These are phyloP conservation scores for Trinorchestia longiramus DNA, from an alignment of 1,140 invertebrate genomes.

Conservation along the genomic window DNA sequence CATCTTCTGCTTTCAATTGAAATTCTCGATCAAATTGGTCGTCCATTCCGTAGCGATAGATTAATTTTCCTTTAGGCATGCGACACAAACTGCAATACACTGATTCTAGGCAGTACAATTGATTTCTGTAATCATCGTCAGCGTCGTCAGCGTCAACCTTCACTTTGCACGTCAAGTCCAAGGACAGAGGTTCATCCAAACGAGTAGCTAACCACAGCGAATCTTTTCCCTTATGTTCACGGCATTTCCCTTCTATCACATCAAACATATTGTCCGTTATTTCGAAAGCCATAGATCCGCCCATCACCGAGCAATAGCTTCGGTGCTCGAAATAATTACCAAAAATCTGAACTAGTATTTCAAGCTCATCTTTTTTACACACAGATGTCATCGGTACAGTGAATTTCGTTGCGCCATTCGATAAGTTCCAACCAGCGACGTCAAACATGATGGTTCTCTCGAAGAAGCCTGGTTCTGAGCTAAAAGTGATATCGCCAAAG, in stretches of 20 bases:
- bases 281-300: not conserved
- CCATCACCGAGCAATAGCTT: not conserved
- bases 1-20: not conserved
- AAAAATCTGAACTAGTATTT: not conserved
- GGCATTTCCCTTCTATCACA: not conserved
- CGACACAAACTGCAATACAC: not conserved
- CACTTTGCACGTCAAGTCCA: not conserved
- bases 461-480: not conserved
- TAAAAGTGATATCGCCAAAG: not conserved
- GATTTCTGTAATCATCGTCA: not conserved
- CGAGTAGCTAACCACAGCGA: conserved; percentile 3
- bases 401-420: not conserved
- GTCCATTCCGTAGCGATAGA: conserved; percentile 5
- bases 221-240: not conserved
- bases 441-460: not conserved
- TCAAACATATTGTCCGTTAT: not conserved
- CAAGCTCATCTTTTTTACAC: not conserved
- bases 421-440: not conserved
- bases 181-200: not conserved
- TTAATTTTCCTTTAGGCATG: not conserved
- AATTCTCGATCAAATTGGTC: conserved; percentile 25
- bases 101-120: not conserved
- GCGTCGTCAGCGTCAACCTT: not conserved
- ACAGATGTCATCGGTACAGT: not conserved
- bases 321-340: not conserved